Evolutionary conservation across 2,113 vertebrate species (phyloP).

Genomic region (Sinocyclocheilus anophthalmus): DNA sequence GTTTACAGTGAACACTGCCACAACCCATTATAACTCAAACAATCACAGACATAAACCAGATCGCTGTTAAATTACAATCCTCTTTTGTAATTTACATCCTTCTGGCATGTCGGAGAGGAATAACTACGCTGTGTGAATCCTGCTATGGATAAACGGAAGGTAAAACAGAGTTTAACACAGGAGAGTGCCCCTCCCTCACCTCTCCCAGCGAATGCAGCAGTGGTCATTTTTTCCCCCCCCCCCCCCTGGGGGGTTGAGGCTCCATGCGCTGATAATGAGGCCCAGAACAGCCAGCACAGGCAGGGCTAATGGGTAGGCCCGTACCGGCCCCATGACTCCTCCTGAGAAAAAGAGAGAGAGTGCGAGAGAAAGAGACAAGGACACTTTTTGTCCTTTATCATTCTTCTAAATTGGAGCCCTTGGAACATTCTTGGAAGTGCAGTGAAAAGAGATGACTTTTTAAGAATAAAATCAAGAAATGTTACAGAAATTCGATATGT

Average conservation of each 20-base stretch:
- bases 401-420: constrained; percentile 25
- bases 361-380: constrained; percentile 12
- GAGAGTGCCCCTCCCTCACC: constrained; percentile 73
- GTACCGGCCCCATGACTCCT: constrained; percentile 75
- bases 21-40: constrained; percentile 1
- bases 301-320: constrained; percentile 64
- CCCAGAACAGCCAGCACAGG: constrained; percentile 69
- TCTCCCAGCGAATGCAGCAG: constrained; percentile 98
- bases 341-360: constrained; percentile 57
- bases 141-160: constrained; percentile 41
- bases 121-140: constrained; percentile 21
- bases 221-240: no score
- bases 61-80: not conserved
- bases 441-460: constrained; percentile 19
- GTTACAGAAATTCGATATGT: not conserved
- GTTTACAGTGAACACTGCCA: not conserved
- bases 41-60: constrained; percentile 21
- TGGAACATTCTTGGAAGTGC: constrained; percentile 2
- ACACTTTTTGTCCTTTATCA: constrained; percentile 24
- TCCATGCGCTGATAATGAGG: constrained; percentile 70
- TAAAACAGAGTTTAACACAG: constrained; percentile 31
- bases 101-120: constrained; percentile 4
- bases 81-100: constrained; percentile 15
- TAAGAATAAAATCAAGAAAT: constrained; percentile 1
- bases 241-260: constrained; percentile 96